Evolutionary conservation across 1,140 invertebrate genomes (phyloP), one percentile per base, ranked within the genome.

Genomic region (Calliopsis andreniformis): DNA sequence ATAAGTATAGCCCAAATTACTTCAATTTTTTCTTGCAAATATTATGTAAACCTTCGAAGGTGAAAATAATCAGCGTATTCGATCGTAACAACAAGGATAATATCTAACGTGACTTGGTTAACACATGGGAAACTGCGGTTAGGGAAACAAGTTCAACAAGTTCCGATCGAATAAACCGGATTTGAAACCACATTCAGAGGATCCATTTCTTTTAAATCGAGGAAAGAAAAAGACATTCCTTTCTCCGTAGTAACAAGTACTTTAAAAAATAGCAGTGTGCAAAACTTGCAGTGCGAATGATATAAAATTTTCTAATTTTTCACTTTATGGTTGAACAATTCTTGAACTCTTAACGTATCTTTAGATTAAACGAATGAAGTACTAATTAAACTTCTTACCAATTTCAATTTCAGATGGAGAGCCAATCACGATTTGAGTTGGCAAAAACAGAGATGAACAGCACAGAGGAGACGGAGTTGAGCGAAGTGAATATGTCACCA

Each of bases 321-420:
- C n/a, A n/a, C n/a, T n/a, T n/a, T n/a, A n/a, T n/a, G n/a, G n/a
- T n/a, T n/a, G n/a, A n/a, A n/a, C n/a, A n/a, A n/a, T n/a, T n/a
- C n/a, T n/a, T n/a, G n/a, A n/a, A n/a, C n/a, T n/a, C n/a, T n/a
- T n/a, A n/a, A n/a, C n/a, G n/a, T n/a, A n/a, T n/a, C n/a, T n/a
- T n/a, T n/a, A n/a, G n/a, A n/a, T n/a, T n/a, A n/a, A n/a, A n/a
- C n/a, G n/a, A n/a, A n/a, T n/a, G n/a, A n/a, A n/a, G n/a, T n/a
- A n/a, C n/a, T n/a, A n/a, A n/a, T n/a, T n/a, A n/a, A n/a, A n/a
- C n/a, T n/a, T n/a, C n/a, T n/a, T n/a, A 45, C 10, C 49, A 53
- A 6, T 18, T 16, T 47, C 45, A 47, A n/a, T 77, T 86, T 1
- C 73, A 90, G 88, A 86, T 90, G 84, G 87, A 89, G 32, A 77